Evolutionary conservation across 2,797 vertebrate species (phyloP).

Genomic region (Mus spretus): DNA sequence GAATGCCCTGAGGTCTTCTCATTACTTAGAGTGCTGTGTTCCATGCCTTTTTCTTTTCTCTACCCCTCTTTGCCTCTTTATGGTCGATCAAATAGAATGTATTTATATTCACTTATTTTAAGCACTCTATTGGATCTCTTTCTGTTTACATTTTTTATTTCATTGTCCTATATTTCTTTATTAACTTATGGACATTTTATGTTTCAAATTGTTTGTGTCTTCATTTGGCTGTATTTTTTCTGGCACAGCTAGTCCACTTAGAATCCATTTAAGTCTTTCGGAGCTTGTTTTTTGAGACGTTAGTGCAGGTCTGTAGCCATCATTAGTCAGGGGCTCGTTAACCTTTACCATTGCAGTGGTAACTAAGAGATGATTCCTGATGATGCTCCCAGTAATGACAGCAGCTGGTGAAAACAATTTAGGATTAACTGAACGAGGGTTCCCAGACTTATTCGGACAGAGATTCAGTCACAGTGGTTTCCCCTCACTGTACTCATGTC

Average conservation of each 20-base stretch:
- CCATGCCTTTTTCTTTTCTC: background rate
- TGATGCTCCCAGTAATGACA: background rate
- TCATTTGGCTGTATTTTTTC: background rate
- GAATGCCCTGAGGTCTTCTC: background rate
- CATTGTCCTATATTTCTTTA: constrained; percentile 34
- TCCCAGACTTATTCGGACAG: background rate
- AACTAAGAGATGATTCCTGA: background rate
- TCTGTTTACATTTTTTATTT: constrained; percentile 40
- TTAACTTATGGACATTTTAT: background rate
- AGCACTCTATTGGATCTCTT: background rate
- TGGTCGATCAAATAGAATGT: background rate
- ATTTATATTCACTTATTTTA: constrained; percentile 14
- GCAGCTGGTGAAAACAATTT: background rate
- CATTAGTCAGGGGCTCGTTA: constrained; percentile 23
- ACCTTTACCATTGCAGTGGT: background rate
- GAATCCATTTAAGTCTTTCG: constrained; percentile 45
- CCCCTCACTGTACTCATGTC: background rate
- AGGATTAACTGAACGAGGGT: background rate
- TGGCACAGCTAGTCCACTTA: background rate
- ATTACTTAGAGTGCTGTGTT: background rate
- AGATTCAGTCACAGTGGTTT: background rate
- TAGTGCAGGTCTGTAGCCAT: background rate
- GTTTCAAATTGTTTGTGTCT: constrained; percentile 25
- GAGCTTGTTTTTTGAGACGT: background rate
- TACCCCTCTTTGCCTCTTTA: background rate